Conservation (phyloP, 2,888 invertebrate genomes). For the Thecophora atra region DNA sequence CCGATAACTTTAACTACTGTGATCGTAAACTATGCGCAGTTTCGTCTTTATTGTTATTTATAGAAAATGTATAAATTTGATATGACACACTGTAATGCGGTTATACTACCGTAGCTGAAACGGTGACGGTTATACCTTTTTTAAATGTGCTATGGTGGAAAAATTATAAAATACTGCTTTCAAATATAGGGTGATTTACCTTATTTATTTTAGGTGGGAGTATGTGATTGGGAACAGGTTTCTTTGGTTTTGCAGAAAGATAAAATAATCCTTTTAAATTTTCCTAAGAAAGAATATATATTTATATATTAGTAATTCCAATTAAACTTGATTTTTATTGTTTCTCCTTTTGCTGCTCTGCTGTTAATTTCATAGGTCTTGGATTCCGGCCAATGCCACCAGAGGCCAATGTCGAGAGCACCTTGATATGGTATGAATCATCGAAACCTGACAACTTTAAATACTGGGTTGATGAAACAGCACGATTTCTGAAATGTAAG, state of each 20-base stretch:
- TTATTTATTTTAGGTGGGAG: background rate
- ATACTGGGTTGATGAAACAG: conserved; percentile 82
- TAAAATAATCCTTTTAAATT: too few relatives aligned
- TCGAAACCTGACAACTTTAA: conserved; percentile 74
- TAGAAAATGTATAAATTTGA: background rate
- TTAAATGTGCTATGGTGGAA: background rate
- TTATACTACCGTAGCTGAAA: background rate
- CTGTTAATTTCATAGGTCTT: conserved; percentile 74
- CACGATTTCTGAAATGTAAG: conserved; percentile 80
- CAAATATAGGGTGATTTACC: background rate
- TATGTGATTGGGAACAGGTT: too few relatives aligned
- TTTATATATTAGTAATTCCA: conserved; percentile 27
- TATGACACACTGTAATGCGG: background rate
- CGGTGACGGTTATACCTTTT: background rate
- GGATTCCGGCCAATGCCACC: conserved; percentile 97
- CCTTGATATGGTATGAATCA: conserved; percentile 91
- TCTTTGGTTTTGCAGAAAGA: too few relatives aligned
- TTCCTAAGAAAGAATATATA: too few relatives aligned
- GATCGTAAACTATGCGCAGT: background rate
- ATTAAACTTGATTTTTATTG: conserved; percentile 13
- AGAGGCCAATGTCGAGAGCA: conserved; percentile 91
- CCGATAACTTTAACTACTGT: too few relatives aligned
- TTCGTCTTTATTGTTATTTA: background rate
- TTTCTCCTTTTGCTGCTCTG: background rate
- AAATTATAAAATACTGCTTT: background rate